Conservation (phyloP, 2,888 invertebrate genomes). For the Hybos culiciformis region DNA sequence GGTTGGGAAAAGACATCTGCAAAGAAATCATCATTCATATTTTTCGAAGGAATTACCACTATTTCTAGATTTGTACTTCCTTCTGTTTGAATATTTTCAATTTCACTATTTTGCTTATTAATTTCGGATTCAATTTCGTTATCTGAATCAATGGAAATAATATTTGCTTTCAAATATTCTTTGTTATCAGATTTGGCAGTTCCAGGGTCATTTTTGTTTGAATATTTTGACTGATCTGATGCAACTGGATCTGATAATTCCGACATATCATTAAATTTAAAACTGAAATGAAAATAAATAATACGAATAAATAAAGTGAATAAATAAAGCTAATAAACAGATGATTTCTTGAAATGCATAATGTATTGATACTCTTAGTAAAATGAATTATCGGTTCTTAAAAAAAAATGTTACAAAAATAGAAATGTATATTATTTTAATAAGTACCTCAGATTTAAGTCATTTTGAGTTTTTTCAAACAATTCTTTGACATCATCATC, state of each 20-base stretch:
- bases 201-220: neutral
- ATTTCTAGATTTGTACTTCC: no score
- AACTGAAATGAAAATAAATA: neutral
- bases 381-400: no score
- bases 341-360: no score
- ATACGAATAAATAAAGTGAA: no score
- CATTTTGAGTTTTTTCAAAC: slow-evolving; percentile 29
- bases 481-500: slow-evolving; percentile 51
- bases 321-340: no score
- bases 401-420: no score
- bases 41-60: slow-evolving; percentile 7
- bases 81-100: neutral
- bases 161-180: neutral
- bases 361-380: no score
- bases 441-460: no score
- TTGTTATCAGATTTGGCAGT: neutral
- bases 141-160: neutral
- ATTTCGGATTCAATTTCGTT: neutral
- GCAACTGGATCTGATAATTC: no score
- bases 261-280: neutral
- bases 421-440: no score
- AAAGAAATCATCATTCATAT: slow-evolving; percentile 13
- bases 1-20: slow-evolving; percentile 6
- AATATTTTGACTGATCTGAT: neutral
- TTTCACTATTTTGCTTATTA: neutral